Evolutionary conservation across 2,888 invertebrate genomes (phyloP).

Genomic region (Drosophila paramelanica): DNA sequence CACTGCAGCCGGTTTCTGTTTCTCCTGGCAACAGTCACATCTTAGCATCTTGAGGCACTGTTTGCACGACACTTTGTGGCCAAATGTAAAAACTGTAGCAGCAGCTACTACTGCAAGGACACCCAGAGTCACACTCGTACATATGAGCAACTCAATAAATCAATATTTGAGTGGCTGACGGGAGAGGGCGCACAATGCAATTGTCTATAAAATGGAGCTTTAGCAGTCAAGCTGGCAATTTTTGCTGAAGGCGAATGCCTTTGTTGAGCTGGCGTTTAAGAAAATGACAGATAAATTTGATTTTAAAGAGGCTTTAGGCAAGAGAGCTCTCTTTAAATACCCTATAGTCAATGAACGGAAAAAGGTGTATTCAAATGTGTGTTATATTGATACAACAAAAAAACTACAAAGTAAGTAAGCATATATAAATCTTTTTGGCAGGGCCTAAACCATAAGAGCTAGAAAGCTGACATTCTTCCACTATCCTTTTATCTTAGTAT

Average conservation of each 20-base stretch:
- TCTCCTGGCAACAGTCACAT: conserved; percentile 13
- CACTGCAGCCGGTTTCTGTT: conserved; percentile 13
- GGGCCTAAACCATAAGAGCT: too few species aligned
- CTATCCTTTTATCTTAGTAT: too few species aligned
- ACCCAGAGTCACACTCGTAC: conserved; percentile 8
- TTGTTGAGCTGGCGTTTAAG: conserved; percentile 53
- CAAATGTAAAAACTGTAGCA: conserved; percentile 26
- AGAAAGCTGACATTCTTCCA: too few species aligned
- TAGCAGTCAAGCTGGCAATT: conserved; percentile 18
- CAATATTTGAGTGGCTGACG: conserved; percentile 64
- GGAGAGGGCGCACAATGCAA: conserved; percentile 56
- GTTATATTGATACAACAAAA: too few species aligned
- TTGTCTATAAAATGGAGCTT: conserved; percentile 51
- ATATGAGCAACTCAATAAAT: conserved; percentile 74
- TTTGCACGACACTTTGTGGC: conserved; percentile 44
- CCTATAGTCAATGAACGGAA: neutral
- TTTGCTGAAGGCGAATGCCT: conserved; percentile 18
- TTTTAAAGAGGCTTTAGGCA: conserved; percentile 57
- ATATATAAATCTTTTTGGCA: too few species aligned
- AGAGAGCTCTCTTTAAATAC: conserved; percentile 6
- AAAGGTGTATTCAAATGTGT: neutral
- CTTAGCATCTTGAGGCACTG: conserved; percentile 8
- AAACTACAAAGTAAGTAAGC: too few species aligned
- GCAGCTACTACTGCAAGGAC: conserved; percentile 30
- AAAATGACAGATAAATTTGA: conserved; percentile 73